Evolutionary conservation across 1,140 invertebrate genomes (phyloP), one percentile per base, ranked within the genome.

Genomic region (Drosophila lini): DNA sequence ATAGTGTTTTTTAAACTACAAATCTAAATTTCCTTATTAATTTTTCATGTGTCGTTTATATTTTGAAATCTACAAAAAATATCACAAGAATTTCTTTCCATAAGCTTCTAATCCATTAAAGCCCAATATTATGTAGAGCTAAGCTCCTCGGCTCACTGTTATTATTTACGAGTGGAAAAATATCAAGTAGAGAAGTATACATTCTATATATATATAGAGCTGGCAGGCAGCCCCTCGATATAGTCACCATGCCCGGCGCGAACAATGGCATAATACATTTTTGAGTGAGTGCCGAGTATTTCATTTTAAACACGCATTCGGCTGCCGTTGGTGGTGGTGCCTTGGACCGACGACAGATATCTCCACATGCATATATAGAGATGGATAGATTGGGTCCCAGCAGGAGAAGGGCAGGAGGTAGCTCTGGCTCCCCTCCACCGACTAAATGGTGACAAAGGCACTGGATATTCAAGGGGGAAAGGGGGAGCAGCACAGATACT

Each of bases 221-320:
- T 15, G 25, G 3, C n/a, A 31, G 10, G 15, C 15, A 50, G 58
- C 53, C 55, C 55, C 67, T 59, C 44, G 6, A 34, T 34, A 36
- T 34, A 73, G 67, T 41, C 65, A 42, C 13, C 38, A 59, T 73
- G 9, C 69, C 69, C 69, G 0, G n/a, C 22, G 25, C 11, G 68
- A 48, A 41, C 67, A 50, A 61, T 56, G 57, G 74, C 42, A 69
- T 62, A 77, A 86, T 82, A 79, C 59, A 86, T 82, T 76, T 86
- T 88, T 88, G 83, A 88, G 83, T 83, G 83, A 86, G 73, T 81
- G 71, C 57, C 58, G 83, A 81, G 84, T 88, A 90, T 90, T 88
- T 88, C 84, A 84, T 88, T 88, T 90, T 84, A 89, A 89, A 89
- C 84, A 89, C 85, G 84, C 81, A 84, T 90, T 81, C 71, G 59